Conservation (phyloP, 35 echinoderm and acorn worm genomes). For the Lytechinus variegatus region DNA sequence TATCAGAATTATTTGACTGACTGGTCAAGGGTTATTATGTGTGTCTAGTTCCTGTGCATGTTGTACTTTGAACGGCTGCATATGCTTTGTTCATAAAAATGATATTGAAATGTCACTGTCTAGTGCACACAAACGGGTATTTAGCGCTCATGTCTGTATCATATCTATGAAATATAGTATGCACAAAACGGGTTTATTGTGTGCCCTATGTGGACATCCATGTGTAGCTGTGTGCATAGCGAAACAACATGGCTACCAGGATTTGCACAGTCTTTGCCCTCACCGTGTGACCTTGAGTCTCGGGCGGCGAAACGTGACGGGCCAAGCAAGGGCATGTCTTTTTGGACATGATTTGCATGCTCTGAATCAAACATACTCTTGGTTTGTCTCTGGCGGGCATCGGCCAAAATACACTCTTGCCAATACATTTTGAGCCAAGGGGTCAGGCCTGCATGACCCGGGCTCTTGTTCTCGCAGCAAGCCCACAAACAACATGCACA, state of each 20-base stretch:
- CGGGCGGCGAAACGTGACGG: slow-evolving; percentile 51
- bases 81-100: slow-evolving; percentile 43
- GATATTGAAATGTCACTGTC: slow-evolving; percentile 35
- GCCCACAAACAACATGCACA: slow-evolving; percentile 54
- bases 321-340: slow-evolving; percentile 50
- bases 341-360: slow-evolving; percentile 58
- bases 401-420: slow-evolving; percentile 32
- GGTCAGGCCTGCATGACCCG: slow-evolving; percentile 39
- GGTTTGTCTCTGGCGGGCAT: slow-evolving; percentile 47
- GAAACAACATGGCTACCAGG: slow-evolving; percentile 50
- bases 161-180: slow-evolving; percentile 10
- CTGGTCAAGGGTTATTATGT: slow-evolving; percentile 42
- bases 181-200: not conserved
- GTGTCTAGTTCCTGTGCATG: slow-evolving; percentile 8
- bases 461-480: slow-evolving; percentile 45
- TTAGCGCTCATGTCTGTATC: slow-evolving; percentile 32
- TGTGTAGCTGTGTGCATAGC: slow-evolving; percentile 34
- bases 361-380: slow-evolving; percentile 42
- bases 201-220: slow-evolving; percentile 40
- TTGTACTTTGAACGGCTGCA: slow-evolving; percentile 27
- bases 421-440: slow-evolving; percentile 27
- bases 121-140: slow-evolving; percentile 37
- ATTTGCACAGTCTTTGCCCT: slow-evolving; percentile 43
- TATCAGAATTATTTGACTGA: slow-evolving; percentile 14
- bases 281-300: slow-evolving; percentile 46